Conservation (phyloP, 1,140 invertebrate species). For the Neodiprion lecontei region DNA sequence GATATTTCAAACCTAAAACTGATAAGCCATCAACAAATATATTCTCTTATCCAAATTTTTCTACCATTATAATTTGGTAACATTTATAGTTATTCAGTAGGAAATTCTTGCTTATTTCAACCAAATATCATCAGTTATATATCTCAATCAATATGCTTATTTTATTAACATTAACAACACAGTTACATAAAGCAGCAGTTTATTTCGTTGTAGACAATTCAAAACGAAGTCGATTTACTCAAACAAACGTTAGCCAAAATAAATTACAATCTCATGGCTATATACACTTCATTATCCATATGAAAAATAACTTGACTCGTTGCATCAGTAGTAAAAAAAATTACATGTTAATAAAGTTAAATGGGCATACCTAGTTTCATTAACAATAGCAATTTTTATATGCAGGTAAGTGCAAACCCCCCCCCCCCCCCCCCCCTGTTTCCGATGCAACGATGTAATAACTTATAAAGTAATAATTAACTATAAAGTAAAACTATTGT, state of each 20-base stretch:
- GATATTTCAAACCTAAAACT: no score
- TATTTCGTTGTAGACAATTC: slow-evolving; percentile 18
- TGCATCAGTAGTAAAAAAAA: slow-evolving; percentile 1
- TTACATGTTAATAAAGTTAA: slow-evolving; percentile 2
- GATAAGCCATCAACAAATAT: no score
- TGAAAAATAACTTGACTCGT: background rate
- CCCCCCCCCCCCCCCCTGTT: background rate
- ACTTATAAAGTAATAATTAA: slow-evolving; percentile 6
- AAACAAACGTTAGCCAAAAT: slow-evolving; percentile 9
- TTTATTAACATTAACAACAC: slow-evolving; percentile 7
- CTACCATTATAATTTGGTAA: no score
- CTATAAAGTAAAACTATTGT: slow-evolving; percentile 1
- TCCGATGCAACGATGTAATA: slow-evolving; percentile 2
- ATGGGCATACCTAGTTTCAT: background rate
- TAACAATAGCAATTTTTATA: background rate
- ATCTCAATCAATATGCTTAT: no score
- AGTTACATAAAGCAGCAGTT: slow-evolving; percentile 15
- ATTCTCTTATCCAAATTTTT: no score
- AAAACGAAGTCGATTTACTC: background rate
- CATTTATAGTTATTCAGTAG: no score
- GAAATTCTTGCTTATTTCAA: no score
- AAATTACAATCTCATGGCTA: slow-evolving; percentile 13
- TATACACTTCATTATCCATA: slow-evolving; percentile 8
- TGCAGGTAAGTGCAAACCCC: background rate
- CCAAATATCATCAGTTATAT: no score